Evolutionary conservation across 92 coral and sea anemone genomes (phyloP), one percentile per base, ranked within the genome.

Genomic region (Porites divaricata): DNA sequence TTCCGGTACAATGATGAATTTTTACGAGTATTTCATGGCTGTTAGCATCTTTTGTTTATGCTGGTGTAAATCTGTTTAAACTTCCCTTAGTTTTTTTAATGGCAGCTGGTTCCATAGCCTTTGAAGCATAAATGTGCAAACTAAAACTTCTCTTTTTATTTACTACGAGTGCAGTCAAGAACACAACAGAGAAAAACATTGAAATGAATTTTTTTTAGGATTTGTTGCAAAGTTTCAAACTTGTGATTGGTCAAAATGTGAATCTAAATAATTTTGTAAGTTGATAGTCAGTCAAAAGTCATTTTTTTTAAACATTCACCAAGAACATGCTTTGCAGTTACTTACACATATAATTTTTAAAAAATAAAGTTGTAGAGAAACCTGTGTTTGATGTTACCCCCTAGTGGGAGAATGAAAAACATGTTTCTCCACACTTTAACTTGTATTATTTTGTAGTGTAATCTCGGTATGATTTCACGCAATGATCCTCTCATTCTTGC

Each of bases 301-400:
- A 35, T 80, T 13, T 80, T 48, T 48, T 20, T 50, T 13, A 67
- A 24, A 67, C 13, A 16, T 79, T 67, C 24, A 24, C 74, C 13
- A 79, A 35, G 45, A 35, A 20, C 19, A 65, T 52, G 84, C 64
- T 79, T 16, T 64, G n/a, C n/a, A 57, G 20, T 67, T 68, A 53
- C 50, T 52, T 50, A 66, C 52, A 21, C 20, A 67, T 19, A 10
- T 1, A 2, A 10, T 35, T 35, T 35, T 35, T 35, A 6, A 35
- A 35, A 6, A 35, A 35, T 35, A 35, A 35, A 35, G 45, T 35
- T 35, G 45, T 35, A 35, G 45, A 35, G 45, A 35, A 35, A 6
- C 56, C 14, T 62, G 4, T 62, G 61, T 57, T 12, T 56, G 58
- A 69, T 81, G 85, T 21, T 52, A 63, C 74, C 84, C 81, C 66